These are phyloP conservation scores for Oceanodroma tethys DNA, from an alignment of 2,113 vertebrate genomes.

Conservation along the genomic window DNA sequence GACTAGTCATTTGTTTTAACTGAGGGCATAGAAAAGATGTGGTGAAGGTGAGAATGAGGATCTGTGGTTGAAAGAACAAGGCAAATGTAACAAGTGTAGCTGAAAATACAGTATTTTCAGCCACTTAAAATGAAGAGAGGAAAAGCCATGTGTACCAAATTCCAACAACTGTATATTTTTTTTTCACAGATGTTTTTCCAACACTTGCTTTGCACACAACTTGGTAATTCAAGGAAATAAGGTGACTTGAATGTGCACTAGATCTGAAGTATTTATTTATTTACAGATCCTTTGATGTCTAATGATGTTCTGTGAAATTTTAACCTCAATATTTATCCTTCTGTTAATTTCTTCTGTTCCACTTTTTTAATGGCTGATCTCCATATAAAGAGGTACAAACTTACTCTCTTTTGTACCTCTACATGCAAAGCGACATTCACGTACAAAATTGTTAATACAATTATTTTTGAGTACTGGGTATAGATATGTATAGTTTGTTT, in stretches of 20 bases:
- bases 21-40: neutral
- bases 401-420: neutral
- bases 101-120: neutral
- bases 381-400: neutral
- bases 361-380: neutral
- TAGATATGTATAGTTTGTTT: neutral
- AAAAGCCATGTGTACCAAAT: neutral
- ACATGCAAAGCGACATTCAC: neutral
- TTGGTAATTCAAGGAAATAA: neutral
- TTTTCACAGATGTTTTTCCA: neutral
- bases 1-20: neutral
- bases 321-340: neutral
- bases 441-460: neutral
- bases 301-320: neutral
- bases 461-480: neutral
- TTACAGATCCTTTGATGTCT: neutral
- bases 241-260: neutral
- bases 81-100: neutral
- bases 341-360: neutral
- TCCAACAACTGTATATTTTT: neutral
- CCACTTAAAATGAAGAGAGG: neutral
- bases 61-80: neutral
- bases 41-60: neutral
- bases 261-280: neutral
- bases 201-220: neutral